Percentiles rank a stretch among this genome's conserved stretches.
Evolutionary conservation across 2,797 vertebrate species (phyloP).

Genomic region (Ammospiza maritima): DNA sequence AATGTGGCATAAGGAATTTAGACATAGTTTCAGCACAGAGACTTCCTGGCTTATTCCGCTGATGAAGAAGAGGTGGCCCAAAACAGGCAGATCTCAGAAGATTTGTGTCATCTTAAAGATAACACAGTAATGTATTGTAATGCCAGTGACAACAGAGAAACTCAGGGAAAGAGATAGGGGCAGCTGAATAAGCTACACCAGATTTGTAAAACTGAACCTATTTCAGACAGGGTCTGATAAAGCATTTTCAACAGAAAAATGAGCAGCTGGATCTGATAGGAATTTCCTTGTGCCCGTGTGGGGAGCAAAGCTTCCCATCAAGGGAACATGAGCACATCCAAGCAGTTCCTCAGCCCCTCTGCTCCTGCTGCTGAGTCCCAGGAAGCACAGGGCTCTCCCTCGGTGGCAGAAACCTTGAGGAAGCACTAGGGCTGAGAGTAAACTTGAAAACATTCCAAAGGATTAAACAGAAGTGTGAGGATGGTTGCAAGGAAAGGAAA

Average conservation of each 20-base stretch:
- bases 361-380: background rate
- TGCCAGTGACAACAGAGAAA: background rate
- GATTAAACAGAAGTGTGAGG: background rate
- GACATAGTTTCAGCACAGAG: background rate
- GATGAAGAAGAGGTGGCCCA: background rate
- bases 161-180: background rate
- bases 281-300: background rate
- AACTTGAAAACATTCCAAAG: background rate
- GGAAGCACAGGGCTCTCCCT: fast-evolving
- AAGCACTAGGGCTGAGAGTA: background rate
- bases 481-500: background rate
- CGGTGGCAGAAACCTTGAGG: background rate
- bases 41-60: background rate
- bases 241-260: background rate
- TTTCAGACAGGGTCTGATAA: background rate
- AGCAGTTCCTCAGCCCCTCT: background rate
- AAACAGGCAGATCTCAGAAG: background rate
- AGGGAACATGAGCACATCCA: background rate
- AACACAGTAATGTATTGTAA: background rate
- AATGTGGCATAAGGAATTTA: background rate
- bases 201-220: background rate
- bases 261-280: background rate
- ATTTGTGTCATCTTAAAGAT: background rate
- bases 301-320: fast-evolving
- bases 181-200: background rate